Evolutionary conservation across 2,797 vertebrate genomes (phyloP), one percentile per base, ranked within the genome.

Genomic region (Miichthys miiuy): DNA sequence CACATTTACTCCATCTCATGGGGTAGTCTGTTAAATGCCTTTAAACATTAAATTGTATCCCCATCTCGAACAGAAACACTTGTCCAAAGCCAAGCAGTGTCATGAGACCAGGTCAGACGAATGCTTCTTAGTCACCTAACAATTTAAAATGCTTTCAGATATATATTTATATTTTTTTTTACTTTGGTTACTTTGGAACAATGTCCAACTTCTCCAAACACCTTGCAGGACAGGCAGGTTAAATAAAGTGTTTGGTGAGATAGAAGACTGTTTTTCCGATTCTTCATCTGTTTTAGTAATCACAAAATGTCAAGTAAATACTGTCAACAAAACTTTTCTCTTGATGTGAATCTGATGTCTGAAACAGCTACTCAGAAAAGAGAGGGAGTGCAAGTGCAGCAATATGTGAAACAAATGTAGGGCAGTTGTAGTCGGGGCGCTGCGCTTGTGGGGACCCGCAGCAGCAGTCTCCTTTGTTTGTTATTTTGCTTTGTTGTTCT

Each of bases 281-380:
- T 10, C 21, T 58, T 71, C 0, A 14, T 20, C 34, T 4, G 34
- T 42, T 42, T 52, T 34, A 62, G 27, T 6, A 38, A 62, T 60
- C 25, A 23, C 16, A 55, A 44, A 10, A 30, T 65, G 58, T 23
- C 16, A 57, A 54, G 11, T 1, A 51, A 67, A 48, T 38, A 34
- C 2, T 16, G 10, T 58, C 25, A 11, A 42, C 14, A 50, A 52
- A 50, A 63, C 52, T 42, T 47, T 54, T n/a, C 55, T 9, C 54
- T 4, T 25, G 21, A 23, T 12, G 41, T 69, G 65, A 73, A 61
- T 41, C 14, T 12, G n/a, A 5, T 54, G 25, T 51, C 23, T 66
- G 21, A 57, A 66, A 62, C 16, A 64, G 71, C 58, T 68, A 38
- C 23, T 77, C 41, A 66, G 21, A 21, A 65, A 42, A 65, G 20